These are phyloP conservation scores for Grallaria varia DNA, from an alignment of 2,113 vertebrate genomes.

Conservation along the genomic window DNA sequence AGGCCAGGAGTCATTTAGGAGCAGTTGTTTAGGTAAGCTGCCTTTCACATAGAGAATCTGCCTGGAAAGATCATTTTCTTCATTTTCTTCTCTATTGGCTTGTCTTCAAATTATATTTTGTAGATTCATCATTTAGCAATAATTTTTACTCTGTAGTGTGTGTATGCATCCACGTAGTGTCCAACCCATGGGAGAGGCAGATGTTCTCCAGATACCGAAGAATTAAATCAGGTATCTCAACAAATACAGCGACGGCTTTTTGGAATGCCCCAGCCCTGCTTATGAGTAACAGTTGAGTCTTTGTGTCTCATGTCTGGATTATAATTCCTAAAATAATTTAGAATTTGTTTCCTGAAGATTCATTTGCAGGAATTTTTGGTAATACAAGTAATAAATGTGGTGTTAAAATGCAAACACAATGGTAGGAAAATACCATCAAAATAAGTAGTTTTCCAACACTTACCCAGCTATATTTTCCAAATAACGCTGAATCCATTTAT, in stretches of 20 bases:
- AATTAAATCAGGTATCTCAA: background rate
- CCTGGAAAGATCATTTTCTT: background rate
- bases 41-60: background rate
- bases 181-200: background rate
- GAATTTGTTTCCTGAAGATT: background rate
- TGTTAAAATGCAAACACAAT: background rate
- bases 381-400: background rate
- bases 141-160: background rate
- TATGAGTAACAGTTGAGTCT: background rate
- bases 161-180: background rate
- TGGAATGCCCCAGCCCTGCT: background rate
- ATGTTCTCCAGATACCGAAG: background rate
- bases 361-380: background rate
- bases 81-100: background rate
- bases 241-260: rapidly evolving
- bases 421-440: background rate
- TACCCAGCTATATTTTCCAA: background rate
- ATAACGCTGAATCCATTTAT: background rate
- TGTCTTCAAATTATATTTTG: background rate
- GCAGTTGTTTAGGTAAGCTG: background rate
- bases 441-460: background rate
- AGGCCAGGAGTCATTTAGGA: background rate
- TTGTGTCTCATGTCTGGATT: background rate
- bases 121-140: background rate
- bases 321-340: background rate